A percentile compares a stretch with the other conserved stretches of the same genome.
These are phyloP conservation scores for Syngnathus floridae DNA, from an alignment of 2,113 vertebrate genomes.

Conservation along the genomic window DNA sequence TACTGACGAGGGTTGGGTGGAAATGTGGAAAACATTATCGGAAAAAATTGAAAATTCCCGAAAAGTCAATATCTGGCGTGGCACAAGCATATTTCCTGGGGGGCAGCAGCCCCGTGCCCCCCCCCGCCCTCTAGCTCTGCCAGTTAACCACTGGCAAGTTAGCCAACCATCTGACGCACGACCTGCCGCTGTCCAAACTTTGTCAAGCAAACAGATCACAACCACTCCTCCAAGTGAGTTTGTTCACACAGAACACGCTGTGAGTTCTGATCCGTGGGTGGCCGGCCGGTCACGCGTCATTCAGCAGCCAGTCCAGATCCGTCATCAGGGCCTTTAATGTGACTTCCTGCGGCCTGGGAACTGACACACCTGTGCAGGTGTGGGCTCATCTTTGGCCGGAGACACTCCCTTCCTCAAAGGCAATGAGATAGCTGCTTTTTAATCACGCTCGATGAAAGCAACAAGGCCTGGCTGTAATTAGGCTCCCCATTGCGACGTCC, in stretches of 20 bases:
- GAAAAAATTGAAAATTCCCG: too few species aligned
- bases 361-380: slow-evolving; percentile 68
- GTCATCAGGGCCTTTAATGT: slow-evolving; percentile 62
- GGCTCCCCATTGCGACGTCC: slow-evolving; percentile 17
- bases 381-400: slow-evolving; percentile 22
- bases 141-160: too few species aligned
- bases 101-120: too few species aligned
- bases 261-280: slow-evolving; percentile 7
- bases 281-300: slow-evolving; percentile 16
- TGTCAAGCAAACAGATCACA: neutral
- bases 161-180: too few species aligned
- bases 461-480: slow-evolving; percentile 50
- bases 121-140: too few species aligned
- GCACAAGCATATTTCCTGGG: too few species aligned
- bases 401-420: neutral
- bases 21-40: too few species aligned
- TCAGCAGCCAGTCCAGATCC: slow-evolving; percentile 45
- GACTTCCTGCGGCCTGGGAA: slow-evolving; percentile 60
- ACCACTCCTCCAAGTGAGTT: neutral
- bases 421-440: slow-evolving; percentile 45
- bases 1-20: too few species aligned
- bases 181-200: neutral
- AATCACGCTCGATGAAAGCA: slow-evolving; percentile 64
- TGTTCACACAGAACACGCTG: neutral
- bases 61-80: too few species aligned